Conservation (phyloP, 2,888 invertebrate genomes). For the Scotopteryx bipunctaria region DNA sequence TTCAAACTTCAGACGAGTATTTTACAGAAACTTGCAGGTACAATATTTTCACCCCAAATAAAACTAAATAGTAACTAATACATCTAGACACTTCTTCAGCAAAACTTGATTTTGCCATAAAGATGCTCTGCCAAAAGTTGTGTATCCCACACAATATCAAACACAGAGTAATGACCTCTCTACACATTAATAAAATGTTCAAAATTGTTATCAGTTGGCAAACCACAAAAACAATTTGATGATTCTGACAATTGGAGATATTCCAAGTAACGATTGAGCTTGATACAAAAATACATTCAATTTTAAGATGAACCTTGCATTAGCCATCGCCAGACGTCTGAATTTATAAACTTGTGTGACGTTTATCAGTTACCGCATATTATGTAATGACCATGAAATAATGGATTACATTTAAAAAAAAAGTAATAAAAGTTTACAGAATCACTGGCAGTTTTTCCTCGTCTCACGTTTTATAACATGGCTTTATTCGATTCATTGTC, state of each 20-base stretch:
- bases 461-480: too few species aligned
- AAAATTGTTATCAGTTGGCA: constrained; percentile 10
- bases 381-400: not conserved
- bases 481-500: too few species aligned
- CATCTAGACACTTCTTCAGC: too few species aligned
- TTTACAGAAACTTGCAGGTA: too few species aligned
- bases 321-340: not conserved
- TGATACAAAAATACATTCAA: constrained; percentile 11
- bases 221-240: constrained; percentile 11
- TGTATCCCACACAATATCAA: not conserved
- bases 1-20: too few species aligned
- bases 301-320: constrained; percentile 22
- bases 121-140: not conserved
- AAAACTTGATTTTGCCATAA: too few species aligned
- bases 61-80: too few species aligned
- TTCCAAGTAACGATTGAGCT: constrained; percentile 24
- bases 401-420: not conserved
- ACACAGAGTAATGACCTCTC: not conserved
- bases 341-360: not conserved
- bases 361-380: not conserved
- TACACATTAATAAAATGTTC: constrained; percentile 7
- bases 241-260: constrained; percentile 18
- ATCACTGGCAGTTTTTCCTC: too few species aligned
- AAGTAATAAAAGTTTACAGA: not conserved
- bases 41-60: too few species aligned